phyloP scores from a whole-genome alignment of 2,113 vertebrate genomes.

The Fregata magnificens region DNA sequence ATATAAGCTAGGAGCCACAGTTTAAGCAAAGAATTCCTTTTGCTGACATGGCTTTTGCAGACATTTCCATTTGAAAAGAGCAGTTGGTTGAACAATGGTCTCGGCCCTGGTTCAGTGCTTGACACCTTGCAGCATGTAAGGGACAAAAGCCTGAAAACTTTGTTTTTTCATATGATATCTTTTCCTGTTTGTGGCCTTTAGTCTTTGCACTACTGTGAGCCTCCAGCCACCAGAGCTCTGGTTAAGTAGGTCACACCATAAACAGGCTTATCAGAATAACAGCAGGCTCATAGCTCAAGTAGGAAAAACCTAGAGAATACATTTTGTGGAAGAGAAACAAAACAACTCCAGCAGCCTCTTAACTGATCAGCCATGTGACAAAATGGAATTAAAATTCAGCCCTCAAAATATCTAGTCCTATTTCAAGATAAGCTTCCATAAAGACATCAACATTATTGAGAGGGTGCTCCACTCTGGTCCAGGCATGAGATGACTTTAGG shows the following conservation, averaged over 20 bases:
- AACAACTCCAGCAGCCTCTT: constrained; percentile 22
- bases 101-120: not conserved
- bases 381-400: not conserved
- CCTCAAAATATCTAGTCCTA: not conserved
- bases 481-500: not conserved
- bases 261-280: constrained; percentile 1
- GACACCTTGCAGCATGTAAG: constrained; percentile 41
- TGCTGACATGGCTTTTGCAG: constrained; percentile 29
- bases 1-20: not conserved
- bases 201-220: not conserved
- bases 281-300: not conserved
- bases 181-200: constrained; percentile 54
- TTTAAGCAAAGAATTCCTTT: constrained; percentile 3
- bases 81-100: constrained; percentile 38
- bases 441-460: fast-evolving
- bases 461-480: not conserved
- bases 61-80: constrained; percentile 60
- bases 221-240: not conserved
- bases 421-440: not conserved
- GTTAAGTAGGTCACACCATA: constrained; percentile 21
- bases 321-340: not conserved
- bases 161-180: constrained; percentile 10
- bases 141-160: constrained; percentile 16
- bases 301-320: not conserved
- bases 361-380: not conserved